Evolutionary conservation across 2,888 invertebrate genomes (phyloP), one percentile per base, ranked within the genome.

Genomic region (Melangyna quadrimaculata): DNA sequence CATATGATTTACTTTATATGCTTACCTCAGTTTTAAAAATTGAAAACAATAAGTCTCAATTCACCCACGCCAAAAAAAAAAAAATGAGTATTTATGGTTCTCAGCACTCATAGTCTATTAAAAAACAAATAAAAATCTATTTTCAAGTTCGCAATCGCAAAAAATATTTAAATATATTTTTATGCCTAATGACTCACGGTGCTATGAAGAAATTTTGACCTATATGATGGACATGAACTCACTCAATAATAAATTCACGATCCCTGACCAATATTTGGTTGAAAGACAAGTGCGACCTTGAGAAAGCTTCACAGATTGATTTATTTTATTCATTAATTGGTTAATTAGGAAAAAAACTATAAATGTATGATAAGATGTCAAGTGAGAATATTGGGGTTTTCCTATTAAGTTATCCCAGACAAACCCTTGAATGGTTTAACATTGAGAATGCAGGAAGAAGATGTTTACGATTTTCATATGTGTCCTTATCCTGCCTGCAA

Each of bases 81-180:
- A 29, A 4, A 43, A 45, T 45, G 48, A 14, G 55, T 78, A 57
- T 71, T 78, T 74, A 70, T 57, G 80, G 70, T 75, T 65, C 71
- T 29, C 51, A 65, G 75, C 51, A 67, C 77, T 81, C 81, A 67
- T 67, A 71, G 65, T 77, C 78, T 78, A 81, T 61, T 67, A 43
- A 57, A 53, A 29, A 14, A 74, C 12, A 37, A 74, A 63, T 32
- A 51, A 69, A 43, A 55, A 77, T 73, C 59, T 77, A 80, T 70
- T 77, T 67, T 77, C 71, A 67, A 77, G 77, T 77, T 77, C 48
- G 43, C 57, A 29, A 77, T 19, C 35, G 35, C 35, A 72, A 75
- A 17, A 51, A 24, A 69, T 35, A 35, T n/a, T 71, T 51, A 22
- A 70, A 37, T 48, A 45, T 6, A 27, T 74, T 61, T n/a, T 70